phyloP scores from a whole-genome alignment of 2,888 invertebrate genomes.

The Marronus borbonicus region DNA sequence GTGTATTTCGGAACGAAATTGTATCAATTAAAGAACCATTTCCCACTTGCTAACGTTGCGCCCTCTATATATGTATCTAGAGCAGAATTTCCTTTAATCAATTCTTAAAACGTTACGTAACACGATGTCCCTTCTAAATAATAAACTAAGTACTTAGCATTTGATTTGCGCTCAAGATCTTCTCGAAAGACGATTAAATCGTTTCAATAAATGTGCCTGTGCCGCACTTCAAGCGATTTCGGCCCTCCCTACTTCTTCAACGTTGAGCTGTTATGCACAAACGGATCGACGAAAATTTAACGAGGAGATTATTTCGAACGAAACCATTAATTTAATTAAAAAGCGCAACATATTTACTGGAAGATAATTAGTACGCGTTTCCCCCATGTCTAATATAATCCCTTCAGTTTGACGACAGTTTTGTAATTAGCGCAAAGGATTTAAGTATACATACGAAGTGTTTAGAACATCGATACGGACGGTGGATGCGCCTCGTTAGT shows the following conservation, averaged over 20 bases:
- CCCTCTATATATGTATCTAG: neutral
- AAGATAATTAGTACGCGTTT: constrained; percentile 26
- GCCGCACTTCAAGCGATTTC: constrained; percentile 15
- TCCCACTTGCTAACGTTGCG: neutral
- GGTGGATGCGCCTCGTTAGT: no score
- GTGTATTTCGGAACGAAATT: neutral
- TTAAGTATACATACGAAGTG: constrained; percentile 11
- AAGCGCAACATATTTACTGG: constrained; percentile 38
- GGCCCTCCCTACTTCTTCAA: constrained; percentile 2
- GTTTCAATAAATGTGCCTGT: constrained; percentile 32
- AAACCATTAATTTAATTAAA: constrained; percentile 39
- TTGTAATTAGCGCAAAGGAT: constrained; percentile 29
- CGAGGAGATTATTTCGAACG: constrained; percentile 40
- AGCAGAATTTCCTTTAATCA: neutral
- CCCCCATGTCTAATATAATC: constrained; percentile 11
- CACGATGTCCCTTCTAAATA: neutral
- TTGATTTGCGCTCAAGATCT: constrained; percentile 21
- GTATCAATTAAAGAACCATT: constrained; percentile 8
- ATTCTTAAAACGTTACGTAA: neutral
- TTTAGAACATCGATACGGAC: neutral
- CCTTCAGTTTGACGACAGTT: constrained; percentile 29
- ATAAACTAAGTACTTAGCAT: constrained; percentile 24
- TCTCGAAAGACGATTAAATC: constrained; percentile 16
- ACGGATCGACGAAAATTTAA: constrained; percentile 27
- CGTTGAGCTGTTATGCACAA: constrained; percentile 15